A percentile compares a stretch with the other conserved stretches of the same genome.
Conservation (phyloP, 64 coral and sea anemone genomes). For the Pocillopora verrucosa region DNA sequence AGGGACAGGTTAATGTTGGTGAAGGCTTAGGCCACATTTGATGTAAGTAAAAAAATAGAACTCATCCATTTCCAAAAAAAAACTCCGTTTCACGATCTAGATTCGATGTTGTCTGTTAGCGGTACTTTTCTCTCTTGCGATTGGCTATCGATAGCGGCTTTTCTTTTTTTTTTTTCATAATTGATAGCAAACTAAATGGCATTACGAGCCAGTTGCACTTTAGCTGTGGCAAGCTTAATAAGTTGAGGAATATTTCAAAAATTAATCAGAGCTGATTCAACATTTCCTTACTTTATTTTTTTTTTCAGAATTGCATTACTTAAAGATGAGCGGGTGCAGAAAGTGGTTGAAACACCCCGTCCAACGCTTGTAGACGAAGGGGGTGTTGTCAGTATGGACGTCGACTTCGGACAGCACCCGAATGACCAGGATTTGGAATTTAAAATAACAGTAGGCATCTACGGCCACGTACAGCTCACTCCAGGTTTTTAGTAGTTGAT, state of each 20-base stretch:
- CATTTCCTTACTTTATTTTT: background rate
- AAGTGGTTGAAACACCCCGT: background rate
- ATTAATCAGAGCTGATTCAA: background rate
- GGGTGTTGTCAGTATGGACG: background rate
- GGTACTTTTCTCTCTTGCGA: no score
- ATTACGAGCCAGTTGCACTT: background rate
- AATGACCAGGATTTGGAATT: background rate
- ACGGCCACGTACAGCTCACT: background rate
- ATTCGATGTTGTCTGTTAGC: no score
- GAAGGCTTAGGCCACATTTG: background rate
- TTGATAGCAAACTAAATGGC: background rate
- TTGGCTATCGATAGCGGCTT: no score
- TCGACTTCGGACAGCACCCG: background rate
- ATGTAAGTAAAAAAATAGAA: no score
- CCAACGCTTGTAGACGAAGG: background rate
- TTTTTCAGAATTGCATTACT: background rate
- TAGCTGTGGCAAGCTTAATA: background rate
- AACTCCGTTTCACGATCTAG: no score
- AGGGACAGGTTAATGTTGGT: background rate
- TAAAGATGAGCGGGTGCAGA: background rate
- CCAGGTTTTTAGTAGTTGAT: no score
- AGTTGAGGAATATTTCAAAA: background rate
- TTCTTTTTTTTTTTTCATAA: no score
- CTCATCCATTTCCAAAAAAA: background rate
- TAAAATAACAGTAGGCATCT: background rate